phyloP scores from a whole-genome alignment of 2,113 vertebrate genomes.

The Aegotheles bennettii region DNA sequence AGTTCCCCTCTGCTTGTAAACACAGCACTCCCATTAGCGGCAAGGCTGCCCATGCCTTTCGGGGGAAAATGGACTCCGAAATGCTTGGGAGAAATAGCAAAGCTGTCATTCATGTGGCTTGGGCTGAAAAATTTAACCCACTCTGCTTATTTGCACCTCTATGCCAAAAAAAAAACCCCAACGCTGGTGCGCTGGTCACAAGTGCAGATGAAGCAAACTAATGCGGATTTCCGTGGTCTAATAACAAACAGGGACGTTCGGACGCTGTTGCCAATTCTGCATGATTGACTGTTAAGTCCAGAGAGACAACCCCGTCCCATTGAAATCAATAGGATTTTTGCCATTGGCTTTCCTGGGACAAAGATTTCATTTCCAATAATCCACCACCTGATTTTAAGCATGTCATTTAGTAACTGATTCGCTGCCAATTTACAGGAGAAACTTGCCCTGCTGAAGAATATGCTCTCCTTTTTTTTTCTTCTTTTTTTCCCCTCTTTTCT shows the following conservation, averaged over 20 bases:
- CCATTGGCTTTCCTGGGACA: constrained; percentile 51
- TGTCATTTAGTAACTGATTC: constrained; percentile 42
- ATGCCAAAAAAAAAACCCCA: not conserved
- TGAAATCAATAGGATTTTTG: constrained; percentile 56
- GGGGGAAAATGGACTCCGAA: constrained; percentile 45
- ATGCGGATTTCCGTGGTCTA: constrained; percentile 38
- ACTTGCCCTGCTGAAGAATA: not conserved
- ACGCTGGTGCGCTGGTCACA: not conserved
- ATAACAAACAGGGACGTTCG: constrained; percentile 25
- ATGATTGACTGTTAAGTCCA: constrained; percentile 49
- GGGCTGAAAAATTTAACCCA: constrained; percentile 39
- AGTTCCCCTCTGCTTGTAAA: constrained; percentile 54
- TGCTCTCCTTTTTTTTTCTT: not conserved
- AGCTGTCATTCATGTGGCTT: constrained; percentile 46
- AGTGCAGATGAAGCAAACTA: constrained; percentile 45
- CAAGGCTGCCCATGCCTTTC: constrained; percentile 32
- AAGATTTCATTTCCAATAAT: constrained; percentile 57
- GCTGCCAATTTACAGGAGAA: constrained; percentile 3
- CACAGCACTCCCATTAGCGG: constrained; percentile 12
- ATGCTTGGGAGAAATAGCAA: constrained; percentile 33
- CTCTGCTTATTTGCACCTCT: constrained; percentile 22
- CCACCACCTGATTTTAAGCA: constrained; percentile 50
- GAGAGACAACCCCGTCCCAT: constrained; percentile 28
- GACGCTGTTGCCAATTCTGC: constrained; percentile 24
- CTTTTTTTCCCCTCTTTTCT: fast-evolving